A percentile compares a stretch with the other conserved stretches of the same genome.
phyloP scores from a whole-genome alignment of 2,797 vertebrate genomes.

The Sebastes umbrosus region DNA sequence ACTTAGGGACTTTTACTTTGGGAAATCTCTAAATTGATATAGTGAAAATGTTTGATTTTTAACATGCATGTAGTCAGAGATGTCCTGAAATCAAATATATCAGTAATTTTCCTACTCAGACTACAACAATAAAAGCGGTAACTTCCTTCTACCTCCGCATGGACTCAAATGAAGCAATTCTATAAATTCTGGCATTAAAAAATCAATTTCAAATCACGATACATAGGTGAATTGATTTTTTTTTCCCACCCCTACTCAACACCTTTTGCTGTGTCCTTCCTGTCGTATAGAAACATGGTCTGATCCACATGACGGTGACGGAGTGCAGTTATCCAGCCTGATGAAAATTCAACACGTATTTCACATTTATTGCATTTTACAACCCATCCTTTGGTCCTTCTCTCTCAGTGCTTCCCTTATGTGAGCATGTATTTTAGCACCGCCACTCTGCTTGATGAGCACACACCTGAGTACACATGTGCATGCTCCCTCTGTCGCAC shows the following conservation, averaged over 20 bases:
- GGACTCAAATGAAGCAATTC: too few species aligned
- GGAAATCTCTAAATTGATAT: too few species aligned
- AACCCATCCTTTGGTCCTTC: neutral
- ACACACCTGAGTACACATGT: slow-evolving; percentile 40
- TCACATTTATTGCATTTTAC: slow-evolving; percentile 11
- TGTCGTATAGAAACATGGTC: neutral
- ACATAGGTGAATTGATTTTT: too few species aligned
- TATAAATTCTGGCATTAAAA: too few species aligned
- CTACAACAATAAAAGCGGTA: too few species aligned
- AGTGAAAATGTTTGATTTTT: too few species aligned
- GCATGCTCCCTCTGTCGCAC: slow-evolving; percentile 20
- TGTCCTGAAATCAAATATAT: too few species aligned
- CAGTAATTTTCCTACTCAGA: too few species aligned
- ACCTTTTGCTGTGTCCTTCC: neutral
- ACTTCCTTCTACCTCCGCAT: too few species aligned
- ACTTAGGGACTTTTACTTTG: too few species aligned
- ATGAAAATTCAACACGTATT: slow-evolving; percentile 22
- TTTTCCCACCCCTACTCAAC: neutral
- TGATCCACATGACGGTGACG: neutral
- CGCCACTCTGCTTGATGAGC: slow-evolving; percentile 23
- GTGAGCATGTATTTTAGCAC: slow-evolving; percentile 14
- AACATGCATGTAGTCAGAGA: too few species aligned
- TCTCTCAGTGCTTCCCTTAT: neutral
- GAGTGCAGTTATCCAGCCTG: neutral
- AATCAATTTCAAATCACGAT: too few species aligned